phyloP scores from a whole-genome alignment of 1,140 invertebrate species.

The Littorina saxatilis region DNA sequence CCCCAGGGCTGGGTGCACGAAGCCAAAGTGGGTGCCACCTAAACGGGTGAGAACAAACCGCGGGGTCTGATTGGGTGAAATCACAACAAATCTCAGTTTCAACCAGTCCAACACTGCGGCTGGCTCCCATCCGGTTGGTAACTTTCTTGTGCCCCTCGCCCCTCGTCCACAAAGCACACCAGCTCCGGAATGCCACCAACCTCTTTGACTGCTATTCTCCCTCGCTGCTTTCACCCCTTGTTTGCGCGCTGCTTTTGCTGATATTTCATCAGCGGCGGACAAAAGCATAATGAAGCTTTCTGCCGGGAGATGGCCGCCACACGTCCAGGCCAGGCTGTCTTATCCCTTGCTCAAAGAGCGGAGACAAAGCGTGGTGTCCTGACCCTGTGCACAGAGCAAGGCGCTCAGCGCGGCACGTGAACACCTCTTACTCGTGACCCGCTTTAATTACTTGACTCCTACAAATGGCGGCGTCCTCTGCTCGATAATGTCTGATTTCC shows the following conservation, averaged over 20 bases:
- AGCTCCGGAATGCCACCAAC: neutral
- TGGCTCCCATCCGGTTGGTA: too few relatives aligned
- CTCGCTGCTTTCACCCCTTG: constrained; percentile 9
- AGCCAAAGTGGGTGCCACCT: too few relatives aligned
- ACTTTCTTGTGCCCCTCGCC: too few relatives aligned
- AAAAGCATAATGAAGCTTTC: constrained; percentile 28
- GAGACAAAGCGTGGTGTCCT: neutral
- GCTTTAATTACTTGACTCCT: constrained; percentile 23
- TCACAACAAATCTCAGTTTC: too few relatives aligned
- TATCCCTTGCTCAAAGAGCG: constrained; percentile 14
- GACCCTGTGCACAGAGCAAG: neutral
- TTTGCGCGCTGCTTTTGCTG: constrained; percentile 32
- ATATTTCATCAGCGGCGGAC: constrained; percentile 27
- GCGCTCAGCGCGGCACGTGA: neutral
- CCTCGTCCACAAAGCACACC: too few relatives aligned
- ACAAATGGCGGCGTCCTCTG: neutral
- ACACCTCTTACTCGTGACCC: constrained; percentile 1
- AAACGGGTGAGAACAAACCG: too few relatives aligned
- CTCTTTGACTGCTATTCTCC: neutral
- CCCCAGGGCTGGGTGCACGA: too few relatives aligned
- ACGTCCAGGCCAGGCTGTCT: neutral
- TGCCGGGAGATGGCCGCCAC: neutral
- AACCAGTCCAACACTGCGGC: too few relatives aligned
- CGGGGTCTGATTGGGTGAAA: too few relatives aligned
- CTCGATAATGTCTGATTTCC: neutral